These are phyloP conservation scores for Bursaphelenchus okinawaensis DNA, from an alignment of 2,888 invertebrate genomes.

Conservation along the genomic window DNA sequence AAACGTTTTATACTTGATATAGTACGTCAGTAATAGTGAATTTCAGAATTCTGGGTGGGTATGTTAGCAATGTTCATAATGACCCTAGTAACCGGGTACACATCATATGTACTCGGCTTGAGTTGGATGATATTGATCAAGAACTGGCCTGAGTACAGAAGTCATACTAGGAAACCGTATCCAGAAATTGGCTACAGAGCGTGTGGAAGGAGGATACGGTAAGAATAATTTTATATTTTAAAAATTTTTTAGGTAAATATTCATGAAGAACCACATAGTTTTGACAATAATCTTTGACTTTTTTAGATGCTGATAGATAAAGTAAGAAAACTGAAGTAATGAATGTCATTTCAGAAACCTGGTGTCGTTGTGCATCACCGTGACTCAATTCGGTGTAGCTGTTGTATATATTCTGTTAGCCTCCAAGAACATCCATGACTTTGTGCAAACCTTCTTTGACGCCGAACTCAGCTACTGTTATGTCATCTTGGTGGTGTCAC, in stretches of 20 bases:
- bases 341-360: conserved; percentile 32
- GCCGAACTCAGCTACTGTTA: conserved; percentile 38
- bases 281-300: no score
- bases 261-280: background rate
- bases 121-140: conserved; percentile 49
- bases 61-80: conserved; percentile 38
- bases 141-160: conserved; percentile 47
- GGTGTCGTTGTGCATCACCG: conserved; percentile 49
- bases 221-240: conserved; percentile 18
- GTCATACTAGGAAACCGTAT: conserved; percentile 43
- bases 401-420: conserved; percentile 52
- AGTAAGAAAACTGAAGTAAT: no score
- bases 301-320: no score
- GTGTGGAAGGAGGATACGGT: background rate
- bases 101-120: conserved; percentile 48
- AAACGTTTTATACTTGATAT: no score
- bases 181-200: conserved; percentile 52
- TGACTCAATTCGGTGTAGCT: conserved; percentile 52
- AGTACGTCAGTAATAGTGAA: background rate
- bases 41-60: conserved; percentile 45
- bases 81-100: conserved; percentile 41
- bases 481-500: conserved; percentile 46
- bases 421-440: conserved; percentile 53
- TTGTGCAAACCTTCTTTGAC: conserved; percentile 37
- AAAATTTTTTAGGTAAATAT: background rate